These are phyloP conservation scores for Pristionchus exspectatus DNA, from an alignment of 2,888 invertebrate species.

Conservation along the genomic window DNA sequence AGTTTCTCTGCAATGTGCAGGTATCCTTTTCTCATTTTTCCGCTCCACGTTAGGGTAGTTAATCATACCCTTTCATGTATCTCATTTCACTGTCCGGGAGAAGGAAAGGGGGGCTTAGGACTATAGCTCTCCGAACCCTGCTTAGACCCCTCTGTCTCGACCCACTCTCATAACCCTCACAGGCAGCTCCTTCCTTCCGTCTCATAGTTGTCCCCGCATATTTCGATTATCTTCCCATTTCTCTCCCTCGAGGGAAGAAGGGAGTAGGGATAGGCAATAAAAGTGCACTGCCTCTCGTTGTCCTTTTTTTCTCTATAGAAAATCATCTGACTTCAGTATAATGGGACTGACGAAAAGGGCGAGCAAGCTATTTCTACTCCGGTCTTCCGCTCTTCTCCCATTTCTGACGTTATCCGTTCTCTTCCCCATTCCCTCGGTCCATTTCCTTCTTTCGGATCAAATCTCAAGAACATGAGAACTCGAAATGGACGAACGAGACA, in stretches of 20 bases:
- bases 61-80: background rate
- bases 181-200: background rate
- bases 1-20: conserved; percentile 74
- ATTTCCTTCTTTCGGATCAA: background rate
- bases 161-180: conserved; percentile 19
- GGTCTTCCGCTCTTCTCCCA: background rate
- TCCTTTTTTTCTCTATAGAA: conserved; percentile 2
- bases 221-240: conserved; percentile 31
- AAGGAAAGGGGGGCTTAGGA: background rate
- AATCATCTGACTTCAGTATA: conserved; percentile 4
- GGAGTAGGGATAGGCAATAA: background rate
- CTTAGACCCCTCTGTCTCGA: background rate
- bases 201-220: conserved; percentile 30
- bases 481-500: background rate
- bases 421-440: background rate
- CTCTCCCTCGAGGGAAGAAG: background rate
- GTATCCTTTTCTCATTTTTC: conserved; percentile 58
- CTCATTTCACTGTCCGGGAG: background rate
- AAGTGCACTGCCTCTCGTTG: background rate
- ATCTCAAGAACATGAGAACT: conserved; percentile 16
- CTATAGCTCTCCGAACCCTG: background rate
- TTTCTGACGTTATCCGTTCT: background rate
- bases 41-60: background rate
- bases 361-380: background rate
- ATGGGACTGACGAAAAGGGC: background rate